phyloP scores from a whole-genome alignment of 2,888 invertebrate species.

The Chalcis sispes region DNA sequence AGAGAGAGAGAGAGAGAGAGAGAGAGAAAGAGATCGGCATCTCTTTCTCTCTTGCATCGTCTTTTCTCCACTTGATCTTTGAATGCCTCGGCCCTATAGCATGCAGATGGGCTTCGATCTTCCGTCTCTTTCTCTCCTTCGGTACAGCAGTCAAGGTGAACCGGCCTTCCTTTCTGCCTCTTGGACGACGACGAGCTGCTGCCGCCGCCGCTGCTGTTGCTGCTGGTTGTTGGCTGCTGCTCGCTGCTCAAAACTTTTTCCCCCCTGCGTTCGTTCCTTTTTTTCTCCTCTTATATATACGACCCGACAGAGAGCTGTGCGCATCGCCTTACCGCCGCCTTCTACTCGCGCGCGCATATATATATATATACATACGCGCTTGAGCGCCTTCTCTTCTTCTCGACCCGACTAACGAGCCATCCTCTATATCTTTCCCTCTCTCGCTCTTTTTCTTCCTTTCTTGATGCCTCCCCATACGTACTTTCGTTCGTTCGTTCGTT shows the following conservation, averaged over 20 bases:
- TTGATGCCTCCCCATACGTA: no score
- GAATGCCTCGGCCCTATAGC: conserved; percentile 61
- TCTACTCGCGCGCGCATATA: conserved; percentile 25
- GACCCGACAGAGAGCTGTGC: conserved; percentile 22
- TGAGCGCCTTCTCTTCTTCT: no score
- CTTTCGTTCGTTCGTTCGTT: conserved; percentile 39
- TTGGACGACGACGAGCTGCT: conserved; percentile 56
- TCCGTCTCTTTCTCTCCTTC: conserved; percentile 28
- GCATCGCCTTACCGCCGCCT: conserved; percentile 36
- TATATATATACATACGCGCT: conserved; percentile 60
- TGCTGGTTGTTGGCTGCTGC: conserved; percentile 9
- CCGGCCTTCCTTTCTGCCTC: conserved; percentile 71
- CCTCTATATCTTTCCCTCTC: conserved; percentile 60
- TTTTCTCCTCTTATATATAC: conserved; percentile 45
- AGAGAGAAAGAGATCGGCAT: conserved; percentile 45
- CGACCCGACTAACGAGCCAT: conserved; percentile 71
- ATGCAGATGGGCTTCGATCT: conserved; percentile 63
- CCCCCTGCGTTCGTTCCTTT: conserved; percentile 41
- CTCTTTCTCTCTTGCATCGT: conserved; percentile 34
- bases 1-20: conserved; percentile 14
- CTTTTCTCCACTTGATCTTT: conserved; percentile 59
- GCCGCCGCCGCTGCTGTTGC: conserved; percentile 53
- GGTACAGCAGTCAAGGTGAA: conserved; percentile 73
- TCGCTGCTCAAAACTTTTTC: no score
- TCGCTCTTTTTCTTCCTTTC: no score